These are phyloP conservation scores for Atractosteus spatula DNA, from an alignment of 2,113 vertebrate species.

Conservation along the genomic window DNA sequence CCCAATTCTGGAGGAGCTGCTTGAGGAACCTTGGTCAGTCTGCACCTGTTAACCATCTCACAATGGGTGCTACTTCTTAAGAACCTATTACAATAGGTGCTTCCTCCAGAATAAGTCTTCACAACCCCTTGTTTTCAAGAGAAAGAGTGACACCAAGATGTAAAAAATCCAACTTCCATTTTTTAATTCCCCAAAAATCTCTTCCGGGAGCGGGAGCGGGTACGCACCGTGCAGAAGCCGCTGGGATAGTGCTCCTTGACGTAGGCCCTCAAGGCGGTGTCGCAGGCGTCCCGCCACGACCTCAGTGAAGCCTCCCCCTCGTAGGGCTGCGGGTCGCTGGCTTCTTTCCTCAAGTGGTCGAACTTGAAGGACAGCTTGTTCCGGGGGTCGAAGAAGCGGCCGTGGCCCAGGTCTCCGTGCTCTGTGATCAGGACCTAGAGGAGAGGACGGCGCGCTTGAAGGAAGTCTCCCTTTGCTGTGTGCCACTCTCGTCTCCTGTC, in stretches of 20 bases:
- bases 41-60: too few species aligned
- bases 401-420: conserved; percentile 87
- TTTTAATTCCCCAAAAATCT: too few species aligned
- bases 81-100: too few species aligned
- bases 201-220: too few species aligned
- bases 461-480: neutral
- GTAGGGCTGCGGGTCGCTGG: conserved; percentile 78
- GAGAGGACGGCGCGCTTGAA: neutral
- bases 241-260: conserved; percentile 91
- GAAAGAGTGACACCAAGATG: too few species aligned
- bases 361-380: conserved; percentile 94
- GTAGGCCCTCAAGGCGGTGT: conserved; percentile 78
- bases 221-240: conserved; percentile 88
- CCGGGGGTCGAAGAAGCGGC: conserved; percentile 90
- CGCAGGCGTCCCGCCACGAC: conserved; percentile 84
- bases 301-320: conserved; percentile 72
- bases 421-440: conserved; percentile 90
- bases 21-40: too few species aligned
- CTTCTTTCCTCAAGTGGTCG: conserved; percentile 92
- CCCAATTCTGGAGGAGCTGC: too few species aligned
- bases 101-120: too few species aligned
- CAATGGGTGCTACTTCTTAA: too few species aligned
- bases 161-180: too few species aligned
- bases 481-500: too few species aligned
- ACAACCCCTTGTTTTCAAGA: too few species aligned